Evolutionary conservation across 2,888 invertebrate genomes (phyloP), one percentile per base, ranked within the genome.

Genomic region (Heliconius aoede): DNA sequence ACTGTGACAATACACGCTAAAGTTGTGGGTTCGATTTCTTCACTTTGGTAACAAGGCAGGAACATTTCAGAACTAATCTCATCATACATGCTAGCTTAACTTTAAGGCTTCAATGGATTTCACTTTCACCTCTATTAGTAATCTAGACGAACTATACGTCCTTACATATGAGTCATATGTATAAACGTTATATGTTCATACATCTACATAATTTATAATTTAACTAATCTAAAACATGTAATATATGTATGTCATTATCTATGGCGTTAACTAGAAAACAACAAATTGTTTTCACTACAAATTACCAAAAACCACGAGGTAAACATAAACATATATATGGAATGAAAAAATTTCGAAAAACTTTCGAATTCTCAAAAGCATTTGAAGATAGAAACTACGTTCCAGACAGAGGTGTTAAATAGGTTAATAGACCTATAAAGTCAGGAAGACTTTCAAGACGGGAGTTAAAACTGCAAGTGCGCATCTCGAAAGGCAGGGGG

Each of bases 381-480:
- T 60, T 76, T 55, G 18, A 65, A 71, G 65, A 68, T 46, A 28
- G 67, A 73, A 77, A 76, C 75, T 64, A 76, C 62, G 64, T 64
- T 73, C 62, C 68, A 67, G 76, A 78, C 77, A 65, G 32, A 76
- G 72, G 76, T 76, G 69, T 75, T 79, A 81, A 83, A 82, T 82
- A 81, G 82, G 82, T 81, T 83, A 81, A 76, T 80, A 83, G 82
- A 82, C 80, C 79, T 81, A 83, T 82, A 81, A 82, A 80, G 79
- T 77, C 81, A 76, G 81, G 81, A 76, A 80, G 82, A 81, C 80
- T 81, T 80, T 77, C 76, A 85, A 83, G 86, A 86, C 86, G 87
- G 86, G 87, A 86, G 84, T 85, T 80, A 83, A 86, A 85, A 89
- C 86, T 92, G 92, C 90, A 92, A 91, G 87, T 90, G 91, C 91